phyloP scores from a whole-genome alignment of 2,888 invertebrate species.

The Cybosia mesomella region DNA sequence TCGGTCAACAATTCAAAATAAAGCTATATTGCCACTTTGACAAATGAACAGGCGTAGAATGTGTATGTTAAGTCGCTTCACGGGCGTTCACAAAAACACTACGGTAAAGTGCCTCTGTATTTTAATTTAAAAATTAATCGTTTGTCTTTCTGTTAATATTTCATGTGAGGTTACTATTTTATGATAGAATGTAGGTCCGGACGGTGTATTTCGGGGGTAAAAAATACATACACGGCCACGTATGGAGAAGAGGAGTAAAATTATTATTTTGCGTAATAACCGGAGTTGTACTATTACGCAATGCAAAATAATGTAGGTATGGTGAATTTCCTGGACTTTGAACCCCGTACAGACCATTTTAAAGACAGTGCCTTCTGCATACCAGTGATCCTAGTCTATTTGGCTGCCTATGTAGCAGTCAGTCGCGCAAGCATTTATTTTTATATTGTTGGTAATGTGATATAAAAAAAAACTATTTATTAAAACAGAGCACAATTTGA shows the following conservation, averaged over 20 bases:
- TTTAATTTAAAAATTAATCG: slow-evolving; percentile 45
- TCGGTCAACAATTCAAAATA: too few relatives aligned
- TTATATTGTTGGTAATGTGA: slow-evolving; percentile 81
- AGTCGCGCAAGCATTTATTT: slow-evolving; percentile 86
- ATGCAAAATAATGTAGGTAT: slow-evolving; percentile 29
- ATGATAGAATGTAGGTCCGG: slow-evolving; percentile 34
- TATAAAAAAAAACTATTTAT: slow-evolving; percentile 67
- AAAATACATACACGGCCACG: slow-evolving; percentile 11
- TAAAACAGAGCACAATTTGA: slow-evolving; percentile 64
- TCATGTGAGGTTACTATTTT: slow-evolving; percentile 44
- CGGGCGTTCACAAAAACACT: slow-evolving; percentile 48
- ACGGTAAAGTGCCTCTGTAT: slow-evolving; percentile 56
- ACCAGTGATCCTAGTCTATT: slow-evolving; percentile 84
- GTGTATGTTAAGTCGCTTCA: slow-evolving; percentile 40
- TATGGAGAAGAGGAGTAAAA: slow-evolving; percentile 18
- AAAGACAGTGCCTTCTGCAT: slow-evolving; percentile 79
- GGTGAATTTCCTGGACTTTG: slow-evolving; percentile 22
- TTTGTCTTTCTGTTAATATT: slow-evolving; percentile 54
- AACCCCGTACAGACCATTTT: slow-evolving; percentile 39
- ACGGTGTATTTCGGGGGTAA: slow-evolving; percentile 21
- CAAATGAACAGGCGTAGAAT: slow-evolving; percentile 39
- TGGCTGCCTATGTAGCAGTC: slow-evolving; percentile 70
- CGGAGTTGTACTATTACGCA: slow-evolving; percentile 71
- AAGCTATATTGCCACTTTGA: slow-evolving; percentile 45
- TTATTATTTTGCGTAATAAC: slow-evolving; percentile 59